Base-by-base conservation (phyloP, 2,888 invertebrate species). In the Trisateles emortualis region DNA sequence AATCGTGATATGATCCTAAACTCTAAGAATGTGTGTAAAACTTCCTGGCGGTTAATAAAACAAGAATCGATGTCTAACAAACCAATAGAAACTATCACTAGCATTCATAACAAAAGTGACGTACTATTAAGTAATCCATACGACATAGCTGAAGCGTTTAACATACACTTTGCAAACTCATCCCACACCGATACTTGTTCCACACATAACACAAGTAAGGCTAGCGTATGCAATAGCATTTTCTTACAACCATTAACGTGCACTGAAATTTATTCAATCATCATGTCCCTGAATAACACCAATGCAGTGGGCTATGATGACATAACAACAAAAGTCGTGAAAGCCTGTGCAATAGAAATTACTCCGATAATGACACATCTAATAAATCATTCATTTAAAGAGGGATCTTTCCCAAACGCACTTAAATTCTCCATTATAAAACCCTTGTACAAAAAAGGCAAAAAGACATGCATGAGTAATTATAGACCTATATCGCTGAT, bases 31-130 rank as follows among this genome's bases (percentile, higher is more conserved):
- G 16, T 16, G 5, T 44, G 44, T 26, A 44, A 24, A 36, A 26
- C 35, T 4, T 22, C 44, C 6, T 44, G 44, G 44, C 16, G 9
- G 1, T 17, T 40, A 14, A 48, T 41, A 33, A 48, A 48, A 48
- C 24, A 48, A 3, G 30, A 29, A 41, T 16, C 30, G 1, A 14
- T 29, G 10, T 29, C 11, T 10, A 16, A 29, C 10, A 17, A n/a
- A 41, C 41, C 17, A 41, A 29, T 30, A 10, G 32, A 32, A 3
- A 10, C 4, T 32, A 41, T 29, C n/a, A 11, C 29, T 26, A 29
- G 13, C 9, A 16, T 41, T 19, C 2, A 19, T 3, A 30, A 30
- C 13, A 30, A 13, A 41, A 30, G 11, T 32, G 11, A 11, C n/a
- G 32, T 29, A 16, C 10, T 41, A 30, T 41, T n/a, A 30, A 16